Percentiles rank a stretch among this genome's conserved stretches.
Evolutionary conservation across 2,797 vertebrate genomes (phyloP).

Genomic region (Poliocrania exsul): DNA sequence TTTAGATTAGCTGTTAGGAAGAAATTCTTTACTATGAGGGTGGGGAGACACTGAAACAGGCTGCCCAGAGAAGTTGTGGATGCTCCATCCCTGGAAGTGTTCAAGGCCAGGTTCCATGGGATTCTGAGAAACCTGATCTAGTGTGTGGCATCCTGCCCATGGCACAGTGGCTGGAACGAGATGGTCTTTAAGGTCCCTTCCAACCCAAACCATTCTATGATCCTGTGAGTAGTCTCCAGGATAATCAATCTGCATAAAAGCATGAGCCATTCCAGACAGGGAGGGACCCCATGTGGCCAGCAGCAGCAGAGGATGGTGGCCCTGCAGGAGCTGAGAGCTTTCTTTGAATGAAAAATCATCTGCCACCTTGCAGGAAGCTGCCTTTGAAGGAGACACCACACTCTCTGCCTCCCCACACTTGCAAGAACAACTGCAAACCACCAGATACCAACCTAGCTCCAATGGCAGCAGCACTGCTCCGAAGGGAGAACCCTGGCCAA

Average conservation of each 20-base stretch:
- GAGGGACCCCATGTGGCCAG: neutral
- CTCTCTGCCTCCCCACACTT: neutral
- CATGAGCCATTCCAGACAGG: neutral
- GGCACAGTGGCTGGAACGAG: rapidly evolving
- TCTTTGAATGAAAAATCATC: neutral
- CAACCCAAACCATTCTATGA: neutral
- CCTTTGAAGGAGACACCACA: neutral
- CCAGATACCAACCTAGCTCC: neutral
- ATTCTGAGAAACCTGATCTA: neutral
- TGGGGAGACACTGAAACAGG: neutral
- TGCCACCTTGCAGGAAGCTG: neutral
- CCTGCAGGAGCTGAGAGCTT: neutral
- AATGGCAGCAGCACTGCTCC: neutral
- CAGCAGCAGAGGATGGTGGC: neutral
- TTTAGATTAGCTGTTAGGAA: neutral
- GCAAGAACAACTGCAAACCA: neutral
- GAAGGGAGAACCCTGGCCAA: rapidly evolving
- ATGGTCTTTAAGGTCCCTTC: neutral
- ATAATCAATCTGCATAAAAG: neutral
- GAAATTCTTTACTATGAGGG: neutral
- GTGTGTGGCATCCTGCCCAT: neutral
- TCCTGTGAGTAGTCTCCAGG: neutral
- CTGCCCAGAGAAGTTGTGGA: neutral
- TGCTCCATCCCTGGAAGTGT: neutral
- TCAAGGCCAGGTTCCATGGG: neutral